A percentile compares a stretch with the other conserved stretches of the same genome.
Evolutionary conservation across 2,797 vertebrate genomes (phyloP).

Genomic region (Ammospiza maritima): DNA sequence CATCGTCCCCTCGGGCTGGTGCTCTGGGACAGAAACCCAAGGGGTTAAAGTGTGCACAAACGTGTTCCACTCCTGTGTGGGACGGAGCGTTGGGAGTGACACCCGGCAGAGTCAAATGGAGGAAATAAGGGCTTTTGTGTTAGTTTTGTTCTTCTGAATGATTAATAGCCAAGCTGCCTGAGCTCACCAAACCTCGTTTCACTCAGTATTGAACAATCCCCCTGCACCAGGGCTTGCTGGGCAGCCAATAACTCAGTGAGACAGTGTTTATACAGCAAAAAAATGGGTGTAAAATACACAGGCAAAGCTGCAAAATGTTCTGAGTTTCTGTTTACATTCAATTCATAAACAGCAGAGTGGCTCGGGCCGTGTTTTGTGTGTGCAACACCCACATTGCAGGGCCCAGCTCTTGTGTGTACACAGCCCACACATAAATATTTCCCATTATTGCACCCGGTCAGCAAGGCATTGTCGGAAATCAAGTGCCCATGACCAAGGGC

Average conservation of each 20-base stretch:
- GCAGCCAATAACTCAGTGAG: slow-evolving; percentile 15
- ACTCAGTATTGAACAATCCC: background rate
- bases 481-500: background rate
- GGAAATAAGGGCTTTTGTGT: background rate
- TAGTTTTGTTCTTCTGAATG: background rate
- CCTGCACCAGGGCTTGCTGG: background rate
- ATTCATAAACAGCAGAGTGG: background rate
- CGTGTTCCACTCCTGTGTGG: background rate
- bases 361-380: background rate
- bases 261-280: background rate
- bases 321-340: slow-evolving; percentile 11
- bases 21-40: background rate
- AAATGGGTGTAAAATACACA: background rate
- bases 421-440: slow-evolving; percentile 33
- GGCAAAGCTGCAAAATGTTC: background rate
- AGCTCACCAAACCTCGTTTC: background rate
- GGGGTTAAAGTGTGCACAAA: background rate
- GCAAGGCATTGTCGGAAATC: slow-evolving; percentile 16
- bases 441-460: background rate
- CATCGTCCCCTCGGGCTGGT: background rate
- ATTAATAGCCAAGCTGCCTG: background rate
- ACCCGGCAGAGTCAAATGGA: background rate
- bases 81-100: background rate
- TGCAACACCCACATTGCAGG: background rate
- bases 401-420: background rate